Percentiles rank a stretch among this genome's conserved stretches.
Conservation (phyloP, 1,140 invertebrate genomes). For the Probaryconus sp. region DNA sequence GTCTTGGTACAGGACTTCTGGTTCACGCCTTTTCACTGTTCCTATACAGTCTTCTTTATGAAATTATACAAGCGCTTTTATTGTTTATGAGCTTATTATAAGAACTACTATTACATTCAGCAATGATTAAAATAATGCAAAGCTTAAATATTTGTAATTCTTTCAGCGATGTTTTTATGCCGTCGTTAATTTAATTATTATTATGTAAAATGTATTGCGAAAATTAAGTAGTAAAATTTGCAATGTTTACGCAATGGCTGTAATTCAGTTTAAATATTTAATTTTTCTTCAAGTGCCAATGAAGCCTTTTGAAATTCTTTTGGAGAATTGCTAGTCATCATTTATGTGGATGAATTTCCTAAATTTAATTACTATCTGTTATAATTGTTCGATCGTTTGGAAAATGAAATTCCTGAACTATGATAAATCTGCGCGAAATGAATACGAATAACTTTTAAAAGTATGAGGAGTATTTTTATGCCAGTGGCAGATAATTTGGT, state of each 20-base stretch:
- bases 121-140: slow-evolving; percentile 19
- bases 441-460: slow-evolving; percentile 28
- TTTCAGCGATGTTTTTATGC: no score
- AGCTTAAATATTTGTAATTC: no score
- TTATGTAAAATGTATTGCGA: no score
- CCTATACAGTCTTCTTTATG: slow-evolving; percentile 54
- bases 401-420: slow-evolving; percentile 30
- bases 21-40: slow-evolving; percentile 62
- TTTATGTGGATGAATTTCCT: slow-evolving; percentile 8
- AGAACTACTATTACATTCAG: slow-evolving; percentile 22
- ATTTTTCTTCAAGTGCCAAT: no score
- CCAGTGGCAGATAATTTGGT: slow-evolving; percentile 16
- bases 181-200: no score
- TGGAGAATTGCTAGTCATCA: slow-evolving; percentile 3
- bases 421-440: slow-evolving; percentile 20
- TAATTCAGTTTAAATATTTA: no score
- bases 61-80: slow-evolving; percentile 51
- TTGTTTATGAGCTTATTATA: slow-evolving; percentile 44
- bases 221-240: neutral
- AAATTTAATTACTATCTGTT: slow-evolving; percentile 39
- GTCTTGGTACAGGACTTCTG: slow-evolving; percentile 49
- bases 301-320: neutral
- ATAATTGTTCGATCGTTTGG: slow-evolving; percentile 23
- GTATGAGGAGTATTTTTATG: slow-evolving; percentile 3
- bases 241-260: no score